Evolutionary conservation across 2,113 vertebrate species (phyloP).

Genomic region (Atrichornis clamosus): DNA sequence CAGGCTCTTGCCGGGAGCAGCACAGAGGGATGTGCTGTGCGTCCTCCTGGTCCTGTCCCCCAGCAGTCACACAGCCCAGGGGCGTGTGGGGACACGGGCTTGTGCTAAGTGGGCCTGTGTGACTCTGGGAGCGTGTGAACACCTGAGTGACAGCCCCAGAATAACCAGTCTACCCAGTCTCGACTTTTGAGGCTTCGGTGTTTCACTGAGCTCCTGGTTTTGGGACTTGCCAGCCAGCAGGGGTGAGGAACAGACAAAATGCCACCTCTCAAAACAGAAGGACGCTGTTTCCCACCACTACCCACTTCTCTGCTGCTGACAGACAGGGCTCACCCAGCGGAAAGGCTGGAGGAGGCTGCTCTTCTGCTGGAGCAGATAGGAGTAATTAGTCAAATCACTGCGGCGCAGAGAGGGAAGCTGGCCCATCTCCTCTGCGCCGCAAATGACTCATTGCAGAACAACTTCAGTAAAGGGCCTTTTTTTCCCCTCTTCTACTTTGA

Average conservation of each 20-base stretch:
- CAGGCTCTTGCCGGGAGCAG: neutral
- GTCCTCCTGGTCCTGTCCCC: neutral
- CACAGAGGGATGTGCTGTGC: neutral
- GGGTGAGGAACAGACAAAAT: neutral
- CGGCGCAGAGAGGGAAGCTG: neutral
- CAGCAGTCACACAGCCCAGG: neutral
- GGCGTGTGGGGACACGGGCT: neutral
- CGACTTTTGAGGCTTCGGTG: fast-evolving
- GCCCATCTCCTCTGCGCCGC: neutral
- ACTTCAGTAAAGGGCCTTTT: neutral
- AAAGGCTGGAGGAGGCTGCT: neutral
- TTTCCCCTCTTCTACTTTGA: neutral
- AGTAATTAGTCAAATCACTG: slow-evolving; percentile 47
- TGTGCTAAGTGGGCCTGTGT: fast-evolving
- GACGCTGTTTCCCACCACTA: neutral
- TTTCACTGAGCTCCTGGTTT: neutral
- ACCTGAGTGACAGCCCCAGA: fast-evolving
- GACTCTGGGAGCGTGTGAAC: fast-evolving
- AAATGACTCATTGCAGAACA: neutral
- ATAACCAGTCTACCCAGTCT: neutral
- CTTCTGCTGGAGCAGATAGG: slow-evolving; percentile 31
- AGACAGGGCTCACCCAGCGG: neutral
- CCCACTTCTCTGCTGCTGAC: neutral
- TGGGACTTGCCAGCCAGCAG: neutral
- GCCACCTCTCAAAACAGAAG: neutral